Percentiles rank a stretch among this genome's conserved stretches.
Evolutionary conservation across 2,888 invertebrate species (phyloP).

Genomic region (Meghimatium bilineatum): DNA sequence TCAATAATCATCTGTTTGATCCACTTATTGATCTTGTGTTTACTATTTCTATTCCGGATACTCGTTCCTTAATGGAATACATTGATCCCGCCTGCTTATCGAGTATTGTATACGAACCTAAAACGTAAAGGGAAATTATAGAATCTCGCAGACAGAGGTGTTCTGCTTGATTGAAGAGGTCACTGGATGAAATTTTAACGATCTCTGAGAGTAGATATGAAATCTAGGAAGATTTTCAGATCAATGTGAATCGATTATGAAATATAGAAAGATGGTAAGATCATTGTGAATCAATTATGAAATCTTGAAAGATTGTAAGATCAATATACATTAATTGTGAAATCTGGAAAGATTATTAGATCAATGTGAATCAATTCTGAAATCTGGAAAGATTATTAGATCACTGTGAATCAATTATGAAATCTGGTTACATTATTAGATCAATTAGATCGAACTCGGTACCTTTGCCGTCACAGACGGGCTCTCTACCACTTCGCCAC

Average conservation of each 20-base stretch:
- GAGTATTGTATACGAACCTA: not conserved
- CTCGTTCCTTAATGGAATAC: not conserved
- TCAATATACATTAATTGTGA: too few relatives aligned
- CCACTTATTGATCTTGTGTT: not conserved
- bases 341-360: too few relatives aligned
- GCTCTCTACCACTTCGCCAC: too few relatives aligned
- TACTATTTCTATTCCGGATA: not conserved
- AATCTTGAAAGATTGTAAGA: too few relatives aligned
- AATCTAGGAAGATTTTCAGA: not conserved
- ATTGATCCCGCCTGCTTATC: not conserved
- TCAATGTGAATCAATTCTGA: not conserved
- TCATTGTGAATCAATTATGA: too few relatives aligned
- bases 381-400: not conserved
- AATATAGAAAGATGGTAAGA: too few relatives aligned
- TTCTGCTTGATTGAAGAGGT: not conserved
- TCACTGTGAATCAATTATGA: too few relatives aligned
- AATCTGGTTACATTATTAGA: too few relatives aligned
- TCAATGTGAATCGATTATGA: too few relatives aligned
- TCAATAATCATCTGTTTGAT: not conserved
- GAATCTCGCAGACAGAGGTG: not conserved
- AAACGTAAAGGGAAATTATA: not conserved
- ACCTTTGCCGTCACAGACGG: too few relatives aligned
- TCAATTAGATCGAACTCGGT: too few relatives aligned
- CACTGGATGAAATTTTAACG: not conserved
- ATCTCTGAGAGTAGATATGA: not conserved